Conservation (phyloP, 2,797 vertebrate genomes). For the Microctenopoma lineatum region DNA sequence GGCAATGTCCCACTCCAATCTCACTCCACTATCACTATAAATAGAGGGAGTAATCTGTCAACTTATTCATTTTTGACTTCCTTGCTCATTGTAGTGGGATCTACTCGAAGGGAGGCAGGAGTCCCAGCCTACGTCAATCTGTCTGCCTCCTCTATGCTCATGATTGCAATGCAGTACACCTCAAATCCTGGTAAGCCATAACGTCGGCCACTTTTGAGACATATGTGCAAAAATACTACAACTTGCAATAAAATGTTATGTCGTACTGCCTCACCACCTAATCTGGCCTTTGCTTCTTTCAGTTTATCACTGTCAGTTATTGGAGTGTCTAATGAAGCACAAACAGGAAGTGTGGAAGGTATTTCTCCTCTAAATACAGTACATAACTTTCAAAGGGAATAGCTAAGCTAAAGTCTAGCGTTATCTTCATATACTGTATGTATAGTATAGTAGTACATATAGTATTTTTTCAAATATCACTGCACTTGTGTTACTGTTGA, state of each 20-base stretch:
- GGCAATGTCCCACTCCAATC: not conserved
- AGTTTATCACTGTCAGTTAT: conserved; percentile 99
- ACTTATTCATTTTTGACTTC: conserved; percentile 19
- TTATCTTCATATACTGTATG: not conserved
- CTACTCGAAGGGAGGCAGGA: conserved; percentile 93
- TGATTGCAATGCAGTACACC: conserved; percentile 99
- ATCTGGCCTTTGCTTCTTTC: conserved; percentile 61
- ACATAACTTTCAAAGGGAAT: not conserved
- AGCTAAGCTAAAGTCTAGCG: not conserved
- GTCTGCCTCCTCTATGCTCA: conserved; percentile 98
- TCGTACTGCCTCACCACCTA: not conserved
- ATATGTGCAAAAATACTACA: not conserved
- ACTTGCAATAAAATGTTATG: not conserved
- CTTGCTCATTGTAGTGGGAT: conserved; percentile 87
- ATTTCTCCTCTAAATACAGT: conserved; percentile 63
- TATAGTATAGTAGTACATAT: not conserved
- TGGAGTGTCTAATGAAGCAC: conserved; percentile 99
- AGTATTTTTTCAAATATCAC: not conserved
- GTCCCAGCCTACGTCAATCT: conserved; percentile 97
- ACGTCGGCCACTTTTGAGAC: not conserved
- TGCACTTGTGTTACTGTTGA: conserved; percentile 4
- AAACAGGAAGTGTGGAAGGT: conserved; percentile 99
- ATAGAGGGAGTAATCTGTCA: not conserved
- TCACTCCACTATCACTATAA: not conserved
- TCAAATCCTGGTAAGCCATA: conserved; percentile 91